phyloP scores from a whole-genome alignment of 2,888 invertebrate genomes.

The Cryptophagus acutangulus region DNA sequence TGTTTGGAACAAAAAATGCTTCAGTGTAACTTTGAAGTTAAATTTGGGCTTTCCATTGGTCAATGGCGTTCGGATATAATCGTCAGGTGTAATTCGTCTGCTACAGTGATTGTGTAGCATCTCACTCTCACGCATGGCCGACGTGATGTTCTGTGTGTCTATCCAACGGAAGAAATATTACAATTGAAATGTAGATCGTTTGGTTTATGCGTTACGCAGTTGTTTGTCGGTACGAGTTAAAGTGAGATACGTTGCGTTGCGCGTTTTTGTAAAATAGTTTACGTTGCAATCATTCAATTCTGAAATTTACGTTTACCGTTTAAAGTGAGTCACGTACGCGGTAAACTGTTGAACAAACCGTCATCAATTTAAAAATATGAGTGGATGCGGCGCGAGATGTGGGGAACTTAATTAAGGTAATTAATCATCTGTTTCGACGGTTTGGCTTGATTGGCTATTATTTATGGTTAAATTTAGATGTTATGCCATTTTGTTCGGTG shows the following conservation, averaged over 20 bases:
- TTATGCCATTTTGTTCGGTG: no score
- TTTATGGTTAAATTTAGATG: no score
- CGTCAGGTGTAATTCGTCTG: slow-evolving; percentile 36
- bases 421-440: no score
- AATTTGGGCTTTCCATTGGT: slow-evolving; percentile 42
- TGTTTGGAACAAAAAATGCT: slow-evolving; percentile 42
- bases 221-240: no score
- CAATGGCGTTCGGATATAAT: slow-evolving; percentile 29
- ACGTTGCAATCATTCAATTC: slow-evolving; percentile 6
- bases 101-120: background rate
- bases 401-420: no score
- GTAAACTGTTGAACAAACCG: slow-evolving; percentile 1
- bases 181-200: no score
- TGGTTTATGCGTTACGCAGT: no score
- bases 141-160: no score
- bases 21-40: slow-evolving; percentile 44
- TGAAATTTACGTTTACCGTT: slow-evolving; percentile 6
- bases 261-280: no score
- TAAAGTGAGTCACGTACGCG: background rate
- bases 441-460: no score
- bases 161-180: no score
- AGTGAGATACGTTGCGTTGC: no score
- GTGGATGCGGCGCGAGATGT: background rate
- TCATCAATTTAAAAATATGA: background rate
- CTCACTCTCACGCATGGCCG: background rate